Percentiles rank a stretch among this genome's conserved stretches.
phyloP scores from a whole-genome alignment of 2,888 invertebrate species.

The Aleiodes leptofemur region DNA sequence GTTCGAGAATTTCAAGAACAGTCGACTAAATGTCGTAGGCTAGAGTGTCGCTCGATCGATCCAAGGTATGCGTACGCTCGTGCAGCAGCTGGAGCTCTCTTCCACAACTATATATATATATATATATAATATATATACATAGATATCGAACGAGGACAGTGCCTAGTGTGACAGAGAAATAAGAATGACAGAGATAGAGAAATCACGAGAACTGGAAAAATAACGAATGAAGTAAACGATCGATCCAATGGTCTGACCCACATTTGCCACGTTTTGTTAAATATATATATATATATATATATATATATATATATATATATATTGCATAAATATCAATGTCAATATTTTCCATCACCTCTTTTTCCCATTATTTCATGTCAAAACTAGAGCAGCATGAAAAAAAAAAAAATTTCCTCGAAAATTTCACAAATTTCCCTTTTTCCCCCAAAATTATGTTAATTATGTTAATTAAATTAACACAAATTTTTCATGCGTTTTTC shows the following conservation, averaged over 20 bases:
- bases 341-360: not conserved
- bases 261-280: slow-evolving; percentile 7
- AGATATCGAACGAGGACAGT: slow-evolving; percentile 32
- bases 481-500: not conserved
- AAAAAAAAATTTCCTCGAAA: not conserved
- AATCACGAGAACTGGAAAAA: slow-evolving; percentile 46
- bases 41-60: slow-evolving; percentile 48
- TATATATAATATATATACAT: no score
- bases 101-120: slow-evolving; percentile 11
- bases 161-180: slow-evolving; percentile 6
- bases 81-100: slow-evolving; percentile 46
- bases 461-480: not conserved
- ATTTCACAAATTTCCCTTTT: no score
- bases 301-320: no score
- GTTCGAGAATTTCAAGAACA: slow-evolving; percentile 30
- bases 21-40: slow-evolving; percentile 38
- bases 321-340: not conserved
- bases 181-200: slow-evolving; percentile 31
- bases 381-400: not conserved
- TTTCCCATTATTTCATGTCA: no score
- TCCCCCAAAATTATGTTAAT: no score
- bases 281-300: slow-evolving; percentile 9
- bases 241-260: slow-evolving; percentile 38
- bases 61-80: slow-evolving; percentile 44
- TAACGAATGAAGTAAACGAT: slow-evolving; percentile 46